Evolutionary conservation across 2,888 invertebrate genomes (phyloP).

Genomic region (Idaea biselata): DNA sequence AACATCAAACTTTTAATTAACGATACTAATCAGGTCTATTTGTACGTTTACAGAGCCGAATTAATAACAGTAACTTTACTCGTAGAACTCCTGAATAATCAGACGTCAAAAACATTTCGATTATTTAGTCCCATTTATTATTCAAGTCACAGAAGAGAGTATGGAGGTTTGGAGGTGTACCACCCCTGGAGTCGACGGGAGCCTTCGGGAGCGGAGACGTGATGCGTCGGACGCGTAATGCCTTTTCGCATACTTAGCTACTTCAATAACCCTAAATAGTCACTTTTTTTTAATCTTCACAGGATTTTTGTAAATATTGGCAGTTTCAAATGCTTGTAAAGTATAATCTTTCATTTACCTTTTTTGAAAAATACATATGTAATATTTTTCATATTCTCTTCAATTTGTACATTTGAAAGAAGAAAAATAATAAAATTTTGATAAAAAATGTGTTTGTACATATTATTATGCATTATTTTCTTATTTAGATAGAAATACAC

Average conservation of each 20-base stretch:
- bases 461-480: no score
- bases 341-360: no score
- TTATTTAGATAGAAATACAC: no score
- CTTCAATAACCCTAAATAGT: neutral
- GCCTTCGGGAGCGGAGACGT: neutral
- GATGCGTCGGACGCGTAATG: neutral
- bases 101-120: constrained; percentile 21
- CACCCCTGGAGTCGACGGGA: constrained; percentile 8
- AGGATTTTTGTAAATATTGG: no score
- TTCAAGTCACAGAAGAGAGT: constrained; percentile 33
- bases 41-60: neutral
- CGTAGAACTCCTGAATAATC: constrained; percentile 4
- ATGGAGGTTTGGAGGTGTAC: constrained; percentile 23
- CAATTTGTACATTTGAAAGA: no score
- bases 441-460: no score
- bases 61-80: neutral
- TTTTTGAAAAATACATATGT: no score
- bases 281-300: no score
- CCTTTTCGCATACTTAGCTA: neutral
- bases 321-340: no score
- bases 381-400: no score
- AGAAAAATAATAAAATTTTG: no score
- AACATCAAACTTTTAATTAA: constrained; percentile 5
- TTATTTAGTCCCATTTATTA: constrained; percentile 28
- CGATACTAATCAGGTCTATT: constrained; percentile 1